phyloP scores from a whole-genome alignment of 2,888 invertebrate genomes.

The Hylaea fasciaria region DNA sequence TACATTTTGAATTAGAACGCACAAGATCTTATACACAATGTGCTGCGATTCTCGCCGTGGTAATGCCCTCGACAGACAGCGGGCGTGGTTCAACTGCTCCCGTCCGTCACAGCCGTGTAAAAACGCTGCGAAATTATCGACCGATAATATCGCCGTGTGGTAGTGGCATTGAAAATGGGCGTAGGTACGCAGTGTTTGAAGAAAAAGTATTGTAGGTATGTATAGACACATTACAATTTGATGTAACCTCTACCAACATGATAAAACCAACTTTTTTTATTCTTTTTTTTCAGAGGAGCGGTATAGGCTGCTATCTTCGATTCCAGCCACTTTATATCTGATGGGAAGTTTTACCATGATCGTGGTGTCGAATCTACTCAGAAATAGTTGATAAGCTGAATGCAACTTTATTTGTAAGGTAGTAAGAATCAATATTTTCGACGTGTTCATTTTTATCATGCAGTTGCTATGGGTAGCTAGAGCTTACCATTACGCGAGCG shows the following conservation, averaged over 20 bases:
- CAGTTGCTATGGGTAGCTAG: too few species aligned
- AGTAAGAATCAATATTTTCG: not conserved
- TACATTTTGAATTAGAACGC: too few species aligned
- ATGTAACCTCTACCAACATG: not conserved
- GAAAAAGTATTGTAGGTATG: not conserved
- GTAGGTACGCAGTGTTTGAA: not conserved
- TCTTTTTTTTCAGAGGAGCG: slow-evolving; percentile 90
- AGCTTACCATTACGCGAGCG: too few species aligned
- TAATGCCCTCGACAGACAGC: too few species aligned
- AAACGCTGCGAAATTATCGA: too few species aligned
- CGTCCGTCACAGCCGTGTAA: too few species aligned
- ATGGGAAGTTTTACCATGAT: slow-evolving; percentile 89
- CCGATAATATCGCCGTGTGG: too few species aligned
- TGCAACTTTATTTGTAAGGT: slow-evolving; percentile 1
- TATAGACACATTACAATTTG: slow-evolving; percentile 1
- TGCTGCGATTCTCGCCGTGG: too few species aligned
- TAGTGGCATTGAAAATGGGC: too few species aligned
- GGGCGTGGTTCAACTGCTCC: too few species aligned
- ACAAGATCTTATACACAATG: too few species aligned
- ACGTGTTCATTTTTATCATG: too few species aligned
- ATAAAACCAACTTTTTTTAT: slow-evolving; percentile 43
- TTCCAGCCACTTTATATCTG: slow-evolving; percentile 91
- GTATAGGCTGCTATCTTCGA: slow-evolving; percentile 90
- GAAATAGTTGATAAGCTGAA: slow-evolving; percentile 68
- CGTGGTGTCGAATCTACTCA: slow-evolving; percentile 74